These are phyloP conservation scores for Aegotheles bennettii DNA, from an alignment of 2,113 vertebrate genomes.

Conservation along the genomic window DNA sequence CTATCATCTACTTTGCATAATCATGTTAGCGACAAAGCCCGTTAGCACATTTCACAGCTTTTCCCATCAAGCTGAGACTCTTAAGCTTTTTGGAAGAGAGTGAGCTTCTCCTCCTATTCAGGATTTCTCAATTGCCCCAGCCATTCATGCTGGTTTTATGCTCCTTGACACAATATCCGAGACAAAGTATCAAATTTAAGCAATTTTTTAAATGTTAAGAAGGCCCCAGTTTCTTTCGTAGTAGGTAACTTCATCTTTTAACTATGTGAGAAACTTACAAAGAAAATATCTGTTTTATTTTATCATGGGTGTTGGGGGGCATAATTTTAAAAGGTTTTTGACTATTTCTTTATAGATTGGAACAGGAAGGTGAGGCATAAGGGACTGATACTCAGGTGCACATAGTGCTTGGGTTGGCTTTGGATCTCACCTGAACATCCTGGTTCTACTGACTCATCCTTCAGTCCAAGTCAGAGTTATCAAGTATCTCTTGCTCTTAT, in stretches of 20 bases:
- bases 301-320: neutral
- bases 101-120: neutral
- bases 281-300: neutral
- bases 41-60: constrained; percentile 7
- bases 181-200: neutral
- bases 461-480: neutral
- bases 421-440: neutral
- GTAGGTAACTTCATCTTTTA: neutral
- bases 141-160: neutral
- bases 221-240: neutral
- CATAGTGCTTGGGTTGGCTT: neutral
- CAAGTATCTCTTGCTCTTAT: neutral
- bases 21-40: neutral
- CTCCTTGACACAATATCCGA: neutral
- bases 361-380: neutral
- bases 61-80: neutral
- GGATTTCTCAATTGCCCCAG: constrained; percentile 6
- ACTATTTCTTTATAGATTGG: neutral
- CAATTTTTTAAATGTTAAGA: neutral
- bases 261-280: neutral
- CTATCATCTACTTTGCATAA: constrained; percentile 15
- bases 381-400: neutral
- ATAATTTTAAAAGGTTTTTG: neutral
- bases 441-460: neutral
- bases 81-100: neutral